These are phyloP conservation scores for Athetis lepigone DNA, from an alignment of 2,888 invertebrate species.

Conservation along the genomic window DNA sequence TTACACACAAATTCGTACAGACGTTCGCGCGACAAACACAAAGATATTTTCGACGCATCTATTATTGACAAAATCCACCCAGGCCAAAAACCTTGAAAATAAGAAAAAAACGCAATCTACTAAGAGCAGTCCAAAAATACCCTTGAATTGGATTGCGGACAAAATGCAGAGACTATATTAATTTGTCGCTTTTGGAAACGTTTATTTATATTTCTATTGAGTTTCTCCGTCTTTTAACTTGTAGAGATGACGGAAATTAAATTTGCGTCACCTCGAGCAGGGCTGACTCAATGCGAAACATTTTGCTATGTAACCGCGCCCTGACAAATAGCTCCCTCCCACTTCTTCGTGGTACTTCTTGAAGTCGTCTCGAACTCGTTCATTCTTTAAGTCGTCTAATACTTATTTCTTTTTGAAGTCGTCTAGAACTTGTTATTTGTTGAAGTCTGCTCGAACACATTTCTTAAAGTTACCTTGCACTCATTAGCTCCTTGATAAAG, in stretches of 20 bases:
- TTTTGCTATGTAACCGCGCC: slow-evolving; percentile 37
- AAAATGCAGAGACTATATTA: slow-evolving; percentile 37
- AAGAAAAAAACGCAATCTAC: background rate
- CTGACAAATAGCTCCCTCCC: slow-evolving; percentile 35
- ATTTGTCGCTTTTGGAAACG: slow-evolving; percentile 28
- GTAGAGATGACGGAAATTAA: slow-evolving; percentile 53
- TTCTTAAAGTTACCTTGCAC: too few species aligned
- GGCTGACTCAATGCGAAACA: slow-evolving; percentile 47
- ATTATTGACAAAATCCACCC: too few species aligned
- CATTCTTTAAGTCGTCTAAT: too few species aligned
- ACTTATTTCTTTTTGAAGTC: too few species aligned
- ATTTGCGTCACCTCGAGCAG: slow-evolving; percentile 44
- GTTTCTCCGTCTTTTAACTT: slow-evolving; percentile 42
- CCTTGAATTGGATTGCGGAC: slow-evolving; percentile 10
- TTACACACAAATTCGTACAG: too few species aligned
- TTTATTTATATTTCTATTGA: slow-evolving; percentile 33
- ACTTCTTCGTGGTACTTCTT: slow-evolving; percentile 23
- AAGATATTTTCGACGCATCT: too few species aligned
- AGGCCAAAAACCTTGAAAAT: too few species aligned
- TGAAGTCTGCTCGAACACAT: too few species aligned
- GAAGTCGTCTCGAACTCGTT: slow-evolving; percentile 29
- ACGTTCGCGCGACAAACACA: background rate
- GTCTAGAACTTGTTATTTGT: too few species aligned
- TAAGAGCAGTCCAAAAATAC: background rate
- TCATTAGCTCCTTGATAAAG: too few species aligned